Percentiles rank a stretch among this genome's conserved stretches.
Conservation (phyloP, 2,888 invertebrate genomes). For the Ennomos quercinarius region DNA sequence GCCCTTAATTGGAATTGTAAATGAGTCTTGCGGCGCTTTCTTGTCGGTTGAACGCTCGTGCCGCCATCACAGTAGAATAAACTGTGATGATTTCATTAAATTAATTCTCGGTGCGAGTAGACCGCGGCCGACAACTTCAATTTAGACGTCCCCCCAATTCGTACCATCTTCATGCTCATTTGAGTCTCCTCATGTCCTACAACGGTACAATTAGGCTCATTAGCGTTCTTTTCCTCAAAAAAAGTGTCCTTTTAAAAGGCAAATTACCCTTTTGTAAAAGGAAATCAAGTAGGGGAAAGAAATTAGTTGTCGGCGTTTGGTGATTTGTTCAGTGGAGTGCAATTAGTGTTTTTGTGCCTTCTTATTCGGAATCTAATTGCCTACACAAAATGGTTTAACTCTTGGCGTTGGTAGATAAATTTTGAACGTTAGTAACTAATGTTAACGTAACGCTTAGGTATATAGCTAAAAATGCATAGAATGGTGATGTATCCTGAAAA, state of each 20-base stretch:
- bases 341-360: conserved; percentile 40
- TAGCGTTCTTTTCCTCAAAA: conserved; percentile 45
- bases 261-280: conserved; percentile 52
- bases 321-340: conserved; percentile 43
- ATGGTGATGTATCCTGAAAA: no score
- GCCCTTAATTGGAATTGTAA: conserved; percentile 84
- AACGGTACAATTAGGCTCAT: conserved; percentile 47
- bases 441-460: no score
- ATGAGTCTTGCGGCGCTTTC: conserved; percentile 81
- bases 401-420: conserved; percentile 1
- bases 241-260: conserved; percentile 50
- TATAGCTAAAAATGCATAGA: no score
- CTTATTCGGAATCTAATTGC: conserved; percentile 34
- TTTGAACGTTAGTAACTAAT: not conserved
- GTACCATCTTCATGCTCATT: conserved; percentile 57
- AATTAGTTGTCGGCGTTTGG: conserved; percentile 45
- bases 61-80: conserved; percentile 77
- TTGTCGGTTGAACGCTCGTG: conserved; percentile 76
- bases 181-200: conserved; percentile 51
- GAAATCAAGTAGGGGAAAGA: conserved; percentile 44
- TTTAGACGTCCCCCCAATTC: conserved; percentile 64
- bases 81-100: conserved; percentile 83
- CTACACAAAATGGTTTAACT: conserved; percentile 18
- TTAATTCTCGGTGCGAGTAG: conserved; percentile 68
- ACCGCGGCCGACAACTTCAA: conserved; percentile 61